Base-by-base conservation (phyloP, 2,113 vertebrate genomes). In the Chaetodon trifascialis region DNA sequence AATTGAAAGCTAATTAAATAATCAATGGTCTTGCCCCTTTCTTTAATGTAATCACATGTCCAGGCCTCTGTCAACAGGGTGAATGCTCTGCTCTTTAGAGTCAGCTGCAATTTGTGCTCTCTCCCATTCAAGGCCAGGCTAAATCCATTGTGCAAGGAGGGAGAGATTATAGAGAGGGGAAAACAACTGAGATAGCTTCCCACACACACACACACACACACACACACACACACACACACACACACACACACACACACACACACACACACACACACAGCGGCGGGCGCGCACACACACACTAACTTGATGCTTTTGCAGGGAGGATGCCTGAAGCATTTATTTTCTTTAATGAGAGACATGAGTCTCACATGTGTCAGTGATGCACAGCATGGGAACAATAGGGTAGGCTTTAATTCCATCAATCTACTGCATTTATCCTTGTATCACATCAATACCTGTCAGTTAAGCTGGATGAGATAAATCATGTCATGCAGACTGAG, bases 281-380 rank as follows among this genome's bases (percentile, higher is more conserved):
- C n/a, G n/a, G n/a, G n/a, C n/a, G 19, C 70, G 54, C 63, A 70
- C 58, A 54, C 59, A 42, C n/a, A 73, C 76, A 52, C 64, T 79
- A 79, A 86, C 72, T 72, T 78, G 75, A 85, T 84, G 77, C 82
- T 85, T 80, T 87, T 76, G 85, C 67, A 82, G 73, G 59, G 82
- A 91, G 77, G 86, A 88, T 52, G 93, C 93, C 88, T 85, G 77
- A 80, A 94, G 94, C 91, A 86, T 93, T 93, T 93, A 93, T 91
- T 92, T 91, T 84, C 87, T 93, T 91, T 94, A 95, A 95, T 93
- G 93, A 95, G 94, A 92, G 91, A 92, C 91, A 93, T 63, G 87
- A 93, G 92, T 90, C 92, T 93, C 91, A 87, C 91, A 92, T 92
- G 92, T 91, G 92, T 91, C 94, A 90, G 88, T 75, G 87, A 85